These are phyloP conservation scores for Microtus ochrogaster DNA, from an alignment of 2,113 vertebrate species.

Conservation along the genomic window DNA sequence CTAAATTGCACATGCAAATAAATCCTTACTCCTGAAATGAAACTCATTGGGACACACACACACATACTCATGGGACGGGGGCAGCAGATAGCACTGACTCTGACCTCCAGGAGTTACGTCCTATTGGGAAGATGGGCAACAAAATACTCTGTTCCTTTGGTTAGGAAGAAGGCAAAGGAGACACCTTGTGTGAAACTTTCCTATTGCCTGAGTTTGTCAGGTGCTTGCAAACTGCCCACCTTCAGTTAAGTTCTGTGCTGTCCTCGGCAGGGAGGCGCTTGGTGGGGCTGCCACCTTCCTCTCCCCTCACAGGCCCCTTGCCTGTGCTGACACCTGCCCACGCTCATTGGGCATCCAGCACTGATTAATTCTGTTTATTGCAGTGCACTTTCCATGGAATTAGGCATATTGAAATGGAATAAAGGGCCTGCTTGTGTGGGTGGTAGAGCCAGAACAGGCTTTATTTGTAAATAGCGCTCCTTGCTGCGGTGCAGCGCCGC, in stretches of 20 bases:
- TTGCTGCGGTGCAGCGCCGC: background rate
- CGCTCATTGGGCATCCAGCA: background rate
- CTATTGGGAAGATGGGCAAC: background rate
- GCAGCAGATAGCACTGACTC: background rate
- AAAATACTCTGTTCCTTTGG: background rate
- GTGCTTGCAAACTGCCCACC: conserved; percentile 9
- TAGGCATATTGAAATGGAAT: conserved; percentile 72
- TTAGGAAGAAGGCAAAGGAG: conserved; percentile 20
- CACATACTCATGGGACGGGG: background rate
- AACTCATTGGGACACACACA: background rate
- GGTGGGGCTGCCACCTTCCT: background rate
- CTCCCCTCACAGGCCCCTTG: background rate
- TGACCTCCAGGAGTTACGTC: background rate
- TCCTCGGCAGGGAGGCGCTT: background rate
- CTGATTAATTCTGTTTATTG: conserved; percentile 58
- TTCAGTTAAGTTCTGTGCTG: background rate
- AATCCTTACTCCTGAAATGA: background rate
- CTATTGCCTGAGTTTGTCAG: background rate
- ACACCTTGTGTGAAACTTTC: background rate
- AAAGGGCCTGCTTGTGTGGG: conserved; percentile 74
- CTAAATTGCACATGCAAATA: background rate
- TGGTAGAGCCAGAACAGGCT: conserved; percentile 63
- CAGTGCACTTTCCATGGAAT: conserved; percentile 60
- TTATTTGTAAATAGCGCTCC: conserved; percentile 73
- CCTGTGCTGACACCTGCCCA: conserved; percentile 60